A percentile compares a stretch with the other conserved stretches of the same genome.
Evolutionary conservation across 1,140 invertebrate species (phyloP).

Genomic region (Ceratina calcarata): DNA sequence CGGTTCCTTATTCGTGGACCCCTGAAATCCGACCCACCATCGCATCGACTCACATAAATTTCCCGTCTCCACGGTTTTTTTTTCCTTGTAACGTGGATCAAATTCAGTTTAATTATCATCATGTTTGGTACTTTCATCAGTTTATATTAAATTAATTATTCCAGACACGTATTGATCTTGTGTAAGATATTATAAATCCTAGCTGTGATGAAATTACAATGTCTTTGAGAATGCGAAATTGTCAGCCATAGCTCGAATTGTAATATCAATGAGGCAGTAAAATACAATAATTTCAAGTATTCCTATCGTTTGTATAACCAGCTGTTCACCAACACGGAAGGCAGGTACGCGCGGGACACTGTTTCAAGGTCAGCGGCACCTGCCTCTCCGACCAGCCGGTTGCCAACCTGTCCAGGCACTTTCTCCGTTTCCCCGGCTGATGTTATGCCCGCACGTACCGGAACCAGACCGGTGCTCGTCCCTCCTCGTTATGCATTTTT

Average conservation of each 20-base stretch:
- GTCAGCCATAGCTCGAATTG: too few relatives aligned
- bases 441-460: slow-evolving; percentile 31
- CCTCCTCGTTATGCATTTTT: slow-evolving; percentile 42
- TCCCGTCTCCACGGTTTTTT: slow-evolving; percentile 14
- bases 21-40: slow-evolving; percentile 4
- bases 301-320: background rate
- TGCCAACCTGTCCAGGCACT: slow-evolving; percentile 48
- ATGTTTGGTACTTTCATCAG: too few relatives aligned
- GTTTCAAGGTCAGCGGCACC: slow-evolving; percentile 46
- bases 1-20: slow-evolving; percentile 14
- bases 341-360: slow-evolving; percentile 2
- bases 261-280: too few relatives aligned
- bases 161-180: too few relatives aligned
- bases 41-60: slow-evolving; percentile 15
- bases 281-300: slow-evolving; percentile 16
- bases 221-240: too few relatives aligned
- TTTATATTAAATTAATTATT: too few relatives aligned
- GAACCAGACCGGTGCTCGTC: background rate
- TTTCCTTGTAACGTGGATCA: too few relatives aligned
- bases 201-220: too few relatives aligned
- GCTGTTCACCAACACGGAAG: slow-evolving; percentile 47
- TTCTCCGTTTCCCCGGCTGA: slow-evolving; percentile 47
- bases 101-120: slow-evolving; percentile 21
- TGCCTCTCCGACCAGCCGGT: slow-evolving; percentile 33
- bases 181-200: too few relatives aligned